A percentile compares a stretch with the other conserved stretches of the same genome.
These are phyloP conservation scores for Pachydiplax longipennis DNA, from an alignment of 2,888 invertebrate genomes.

Conservation along the genomic window DNA sequence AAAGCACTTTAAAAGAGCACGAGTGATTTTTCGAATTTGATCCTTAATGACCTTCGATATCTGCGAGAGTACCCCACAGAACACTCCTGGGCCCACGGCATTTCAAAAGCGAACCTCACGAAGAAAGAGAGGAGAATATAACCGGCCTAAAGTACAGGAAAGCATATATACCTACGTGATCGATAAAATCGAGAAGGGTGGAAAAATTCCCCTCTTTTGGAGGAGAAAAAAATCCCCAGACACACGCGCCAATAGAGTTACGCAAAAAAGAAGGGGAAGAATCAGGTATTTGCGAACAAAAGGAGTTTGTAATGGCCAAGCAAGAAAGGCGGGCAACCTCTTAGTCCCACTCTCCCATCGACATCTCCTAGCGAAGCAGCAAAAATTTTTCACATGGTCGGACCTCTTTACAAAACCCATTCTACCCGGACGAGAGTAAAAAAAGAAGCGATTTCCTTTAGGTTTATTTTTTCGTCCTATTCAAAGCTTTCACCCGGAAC, in stretches of 20 bases:
- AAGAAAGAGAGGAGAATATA: neutral
- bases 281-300: neutral
- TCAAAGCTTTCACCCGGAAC: constrained; percentile 42
- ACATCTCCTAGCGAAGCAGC: neutral
- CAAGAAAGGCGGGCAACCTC: neutral
- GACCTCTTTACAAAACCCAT: neutral
- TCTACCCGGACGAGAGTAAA: neutral
- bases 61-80: no score
- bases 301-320: constrained; percentile 20
- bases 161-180: neutral
- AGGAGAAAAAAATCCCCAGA: neutral
- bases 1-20: no score
- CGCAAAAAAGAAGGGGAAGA: neutral
- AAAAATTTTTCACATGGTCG: constrained; percentile 17
- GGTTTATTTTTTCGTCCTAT: constrained; percentile 29
- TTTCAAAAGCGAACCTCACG: neutral
- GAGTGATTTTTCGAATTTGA: no score
- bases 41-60: no score
- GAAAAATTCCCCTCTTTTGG: no score
- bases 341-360: neutral
- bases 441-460: constrained; percentile 15
- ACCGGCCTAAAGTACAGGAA: neutral
- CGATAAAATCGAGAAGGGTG: no score
- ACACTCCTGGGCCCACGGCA: neutral
- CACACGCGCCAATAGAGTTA: neutral